These are phyloP conservation scores for Psephotus haematonotus DNA, from an alignment of 2,113 vertebrate species.

Conservation along the genomic window DNA sequence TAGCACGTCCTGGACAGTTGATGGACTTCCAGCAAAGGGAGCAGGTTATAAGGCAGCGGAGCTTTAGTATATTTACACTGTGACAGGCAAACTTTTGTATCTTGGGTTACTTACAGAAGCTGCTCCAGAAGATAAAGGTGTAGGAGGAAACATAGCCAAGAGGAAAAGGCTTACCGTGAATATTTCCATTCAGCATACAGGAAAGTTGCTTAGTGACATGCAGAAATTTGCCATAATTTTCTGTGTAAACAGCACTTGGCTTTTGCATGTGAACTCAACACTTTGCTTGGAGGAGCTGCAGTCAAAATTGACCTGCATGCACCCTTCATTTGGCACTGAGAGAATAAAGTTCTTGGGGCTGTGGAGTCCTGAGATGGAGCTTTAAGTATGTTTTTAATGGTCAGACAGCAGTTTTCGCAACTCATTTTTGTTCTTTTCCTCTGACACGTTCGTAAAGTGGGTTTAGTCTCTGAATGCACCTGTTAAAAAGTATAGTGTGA, in stretches of 20 bases:
- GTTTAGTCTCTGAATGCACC: neutral
- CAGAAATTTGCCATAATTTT: neutral
- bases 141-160: neutral
- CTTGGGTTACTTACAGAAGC: neutral
- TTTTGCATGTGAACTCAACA: neutral
- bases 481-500: neutral
- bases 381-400: neutral
- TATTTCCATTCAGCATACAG: neutral
- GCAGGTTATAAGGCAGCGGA: neutral
- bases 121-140: neutral
- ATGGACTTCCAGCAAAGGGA: neutral
- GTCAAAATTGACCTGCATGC: neutral
- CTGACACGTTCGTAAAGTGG: neutral
- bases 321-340: neutral
- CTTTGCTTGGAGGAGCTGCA: neutral
- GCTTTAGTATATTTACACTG: neutral
- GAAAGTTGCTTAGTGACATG: neutral
- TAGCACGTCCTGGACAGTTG: fast-evolving
- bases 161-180: neutral
- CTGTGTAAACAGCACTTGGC: neutral
- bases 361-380: neutral
- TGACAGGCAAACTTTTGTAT: neutral
- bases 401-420: neutral
- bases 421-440: neutral
- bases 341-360: neutral